A percentile compares a stretch with the other conserved stretches of the same genome.
These are phyloP conservation scores for Lipophrys pholis DNA, from an alignment of 2,113 vertebrate genomes.

Conservation along the genomic window DNA sequence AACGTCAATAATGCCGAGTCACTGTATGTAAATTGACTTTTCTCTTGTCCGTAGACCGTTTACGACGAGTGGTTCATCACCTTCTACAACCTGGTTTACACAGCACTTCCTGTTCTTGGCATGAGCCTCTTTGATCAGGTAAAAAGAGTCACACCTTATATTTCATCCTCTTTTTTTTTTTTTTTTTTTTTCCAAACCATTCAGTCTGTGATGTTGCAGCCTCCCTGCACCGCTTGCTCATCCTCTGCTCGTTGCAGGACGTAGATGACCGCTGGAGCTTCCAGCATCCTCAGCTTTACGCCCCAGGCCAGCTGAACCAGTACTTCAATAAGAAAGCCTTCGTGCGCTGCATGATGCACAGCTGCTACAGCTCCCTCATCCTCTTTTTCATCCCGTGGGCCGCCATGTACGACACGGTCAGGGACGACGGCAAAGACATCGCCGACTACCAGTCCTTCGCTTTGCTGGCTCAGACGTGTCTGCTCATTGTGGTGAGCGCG, in stretches of 20 bases:
- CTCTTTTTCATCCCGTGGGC: conserved; percentile 94
- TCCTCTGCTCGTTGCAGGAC: conserved; percentile 81
- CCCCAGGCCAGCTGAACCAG: conserved; percentile 89
- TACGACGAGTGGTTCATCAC: conserved; percentile 98
- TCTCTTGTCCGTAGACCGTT: conserved; percentile 84
- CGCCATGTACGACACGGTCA: conserved; percentile 85
- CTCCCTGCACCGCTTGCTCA: not conserved
- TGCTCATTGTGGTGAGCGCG: conserved; percentile 88
- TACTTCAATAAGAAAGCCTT: conserved; percentile 93
- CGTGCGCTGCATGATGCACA: conserved; percentile 86
- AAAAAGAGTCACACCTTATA: too few relatives aligned
- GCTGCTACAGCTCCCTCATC: conserved; percentile 93
- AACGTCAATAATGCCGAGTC: too few relatives aligned
- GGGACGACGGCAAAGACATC: conserved; percentile 90
- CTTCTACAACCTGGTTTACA: conserved; percentile 94
- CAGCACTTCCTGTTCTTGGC: conserved; percentile 91
- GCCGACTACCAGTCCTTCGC: conserved; percentile 96
- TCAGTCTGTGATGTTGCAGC: too few relatives aligned
- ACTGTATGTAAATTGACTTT: not conserved
- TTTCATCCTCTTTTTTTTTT: too few relatives aligned
- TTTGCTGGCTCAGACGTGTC: conserved; percentile 89
- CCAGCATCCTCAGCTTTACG: conserved; percentile 90
- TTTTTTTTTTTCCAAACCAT: too few relatives aligned
- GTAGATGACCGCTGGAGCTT: conserved; percentile 94
- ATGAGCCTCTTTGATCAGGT: conserved; percentile 98